Percentiles rank a stretch among this genome's conserved stretches.
phyloP scores from a whole-genome alignment of 2,888 invertebrate genomes.

The Actias luna region DNA sequence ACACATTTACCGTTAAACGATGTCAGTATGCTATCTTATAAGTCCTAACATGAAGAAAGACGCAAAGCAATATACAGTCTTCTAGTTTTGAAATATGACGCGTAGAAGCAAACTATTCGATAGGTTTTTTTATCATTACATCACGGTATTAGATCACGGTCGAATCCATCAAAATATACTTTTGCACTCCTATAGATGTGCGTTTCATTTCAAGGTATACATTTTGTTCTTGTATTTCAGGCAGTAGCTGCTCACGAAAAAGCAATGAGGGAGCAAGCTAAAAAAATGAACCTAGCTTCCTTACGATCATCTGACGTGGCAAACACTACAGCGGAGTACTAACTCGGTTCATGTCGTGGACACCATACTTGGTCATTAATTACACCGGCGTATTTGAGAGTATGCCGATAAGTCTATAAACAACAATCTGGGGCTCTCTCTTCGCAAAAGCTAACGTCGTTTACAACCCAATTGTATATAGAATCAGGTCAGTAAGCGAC shows the following conservation, averaged over 20 bases:
- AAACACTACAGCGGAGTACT: constrained; percentile 91
- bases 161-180: too few relatives aligned
- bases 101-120: too few relatives aligned
- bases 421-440: constrained; percentile 94
- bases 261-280: constrained; percentile 93
- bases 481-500: constrained; percentile 85
- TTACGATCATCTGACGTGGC: constrained; percentile 89
- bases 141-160: too few relatives aligned
- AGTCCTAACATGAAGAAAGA: too few relatives aligned
- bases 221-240: constrained; percentile 48
- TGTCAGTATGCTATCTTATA: too few relatives aligned
- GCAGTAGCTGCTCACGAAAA: constrained; percentile 93
- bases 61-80: too few relatives aligned
- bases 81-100: too few relatives aligned
- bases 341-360: constrained; percentile 97
- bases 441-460: constrained; percentile 96
- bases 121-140: too few relatives aligned
- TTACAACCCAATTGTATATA: constrained; percentile 95
- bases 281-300: constrained; percentile 96
- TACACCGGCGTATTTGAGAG: constrained; percentile 90
- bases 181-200: background rate
- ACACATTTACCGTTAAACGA: too few relatives aligned
- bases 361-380: constrained; percentile 93
- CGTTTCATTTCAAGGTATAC: background rate
- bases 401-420: constrained; percentile 87